A percentile compares a stretch with the other conserved stretches of the same genome.
phyloP scores from a whole-genome alignment of 2,797 vertebrate genomes.

The Xyrichtys novacula region DNA sequence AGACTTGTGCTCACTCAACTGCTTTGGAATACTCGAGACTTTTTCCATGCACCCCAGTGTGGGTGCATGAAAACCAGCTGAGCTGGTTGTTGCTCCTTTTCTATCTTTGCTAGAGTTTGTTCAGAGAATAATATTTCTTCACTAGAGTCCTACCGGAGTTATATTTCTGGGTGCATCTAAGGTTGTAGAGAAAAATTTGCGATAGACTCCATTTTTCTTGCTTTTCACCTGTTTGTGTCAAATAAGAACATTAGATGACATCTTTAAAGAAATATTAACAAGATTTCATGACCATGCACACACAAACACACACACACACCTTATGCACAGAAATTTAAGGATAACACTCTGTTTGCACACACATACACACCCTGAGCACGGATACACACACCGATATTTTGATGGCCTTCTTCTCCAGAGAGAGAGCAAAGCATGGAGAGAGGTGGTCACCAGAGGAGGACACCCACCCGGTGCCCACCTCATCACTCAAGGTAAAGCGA shows the following conservation, averaged over 20 bases:
- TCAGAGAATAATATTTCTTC: slow-evolving; percentile 90
- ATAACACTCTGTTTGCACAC: slow-evolving; percentile 32
- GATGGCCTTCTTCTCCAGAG: slow-evolving; percentile 66
- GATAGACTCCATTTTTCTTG: slow-evolving; percentile 71
- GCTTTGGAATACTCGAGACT: slow-evolving; percentile 91
- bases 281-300: slow-evolving; percentile 58
- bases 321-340: slow-evolving; percentile 51
- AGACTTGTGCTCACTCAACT: slow-evolving; percentile 69
- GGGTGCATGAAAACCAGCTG: slow-evolving; percentile 92
- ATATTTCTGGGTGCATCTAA: slow-evolving; percentile 83
- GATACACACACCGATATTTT: slow-evolving; percentile 36
- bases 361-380: slow-evolving; percentile 32
- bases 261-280: slow-evolving; percentile 54
- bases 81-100: slow-evolving; percentile 93
- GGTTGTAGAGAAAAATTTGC: slow-evolving; percentile 69
- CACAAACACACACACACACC: slow-evolving; percentile 48
- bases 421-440: slow-evolving; percentile 43
- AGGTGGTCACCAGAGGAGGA: slow-evolving; percentile 32
- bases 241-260: slow-evolving; percentile 74
- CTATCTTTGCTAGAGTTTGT: slow-evolving; percentile 96
- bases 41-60: slow-evolving; percentile 88
- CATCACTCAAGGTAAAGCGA: not conserved
- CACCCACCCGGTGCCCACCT: slow-evolving; percentile 25
- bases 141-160: slow-evolving; percentile 85
- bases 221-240: slow-evolving; percentile 81